phyloP scores from a whole-genome alignment of 1,140 invertebrate species.

The Bombus waltoni region DNA sequence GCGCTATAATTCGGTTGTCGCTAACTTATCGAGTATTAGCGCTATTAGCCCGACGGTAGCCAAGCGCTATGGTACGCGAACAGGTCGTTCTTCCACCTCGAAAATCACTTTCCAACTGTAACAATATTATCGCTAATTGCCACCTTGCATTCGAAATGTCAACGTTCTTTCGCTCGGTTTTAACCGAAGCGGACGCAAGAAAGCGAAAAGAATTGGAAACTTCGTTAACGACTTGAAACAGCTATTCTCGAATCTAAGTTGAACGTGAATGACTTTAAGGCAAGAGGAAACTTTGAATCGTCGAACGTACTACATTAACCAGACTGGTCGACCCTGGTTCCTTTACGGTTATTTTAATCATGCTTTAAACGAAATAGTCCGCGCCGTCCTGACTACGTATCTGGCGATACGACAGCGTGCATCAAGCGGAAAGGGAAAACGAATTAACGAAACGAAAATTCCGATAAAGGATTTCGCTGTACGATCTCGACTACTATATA shows the following conservation, averaged over 20 bases:
- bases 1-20: background rate
- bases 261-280: conserved; percentile 24
- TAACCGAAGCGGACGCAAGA: background rate
- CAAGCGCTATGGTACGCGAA: background rate
- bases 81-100: background rate
- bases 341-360: conserved; percentile 21
- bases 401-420: background rate
- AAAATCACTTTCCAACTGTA: conserved; percentile 41
- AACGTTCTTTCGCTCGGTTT: conserved; percentile 3
- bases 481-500: background rate
- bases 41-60: background rate
- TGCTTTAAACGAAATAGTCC: background rate
- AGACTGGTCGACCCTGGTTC: background rate
- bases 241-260: conserved; percentile 34
- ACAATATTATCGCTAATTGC: conserved; percentile 44
- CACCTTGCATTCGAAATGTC: conserved; percentile 43
- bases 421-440: background rate
- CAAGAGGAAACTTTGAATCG: background rate
- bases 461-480: background rate
- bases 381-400: background rate
- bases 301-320: no score
- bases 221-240: conserved; percentile 44
- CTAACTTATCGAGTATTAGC: background rate
- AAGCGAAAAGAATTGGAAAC: conserved; percentile 36
- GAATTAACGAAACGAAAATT: background rate